Conservation (phyloP, 1,140 invertebrate species). For the Chymomyza costata region DNA sequence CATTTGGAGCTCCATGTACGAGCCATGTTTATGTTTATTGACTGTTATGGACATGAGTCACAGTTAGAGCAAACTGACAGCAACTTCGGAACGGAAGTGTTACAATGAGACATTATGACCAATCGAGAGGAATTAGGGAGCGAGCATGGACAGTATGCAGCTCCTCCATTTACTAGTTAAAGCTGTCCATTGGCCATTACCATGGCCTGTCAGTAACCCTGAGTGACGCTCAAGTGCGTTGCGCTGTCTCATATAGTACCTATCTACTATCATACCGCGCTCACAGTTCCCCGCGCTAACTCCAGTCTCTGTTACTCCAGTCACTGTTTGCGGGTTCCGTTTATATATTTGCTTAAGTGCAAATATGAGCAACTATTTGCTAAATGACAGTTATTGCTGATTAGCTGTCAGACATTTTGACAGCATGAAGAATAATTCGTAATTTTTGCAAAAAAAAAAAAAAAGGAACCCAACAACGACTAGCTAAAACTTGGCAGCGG, state of each 20-base stretch:
- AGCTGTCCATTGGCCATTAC: constrained; percentile 49
- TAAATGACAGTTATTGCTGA: constrained; percentile 73
- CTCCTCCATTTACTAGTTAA: constrained; percentile 24
- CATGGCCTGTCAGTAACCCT: constrained; percentile 53
- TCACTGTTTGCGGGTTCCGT: constrained; percentile 18
- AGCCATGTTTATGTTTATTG: constrained; percentile 72
- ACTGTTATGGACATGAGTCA: constrained; percentile 73
- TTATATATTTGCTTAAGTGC: constrained; percentile 73
- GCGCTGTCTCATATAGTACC: constrained; percentile 1
- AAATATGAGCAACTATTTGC: constrained; percentile 74
- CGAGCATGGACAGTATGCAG: constrained; percentile 16
- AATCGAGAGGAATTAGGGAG: constrained; percentile 1
- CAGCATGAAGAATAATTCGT: constrained; percentile 70
- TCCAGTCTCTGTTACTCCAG: constrained; percentile 1
- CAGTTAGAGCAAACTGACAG: constrained; percentile 51
- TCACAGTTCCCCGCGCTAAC: too few relatives aligned
- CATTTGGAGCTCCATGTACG: constrained; percentile 58
- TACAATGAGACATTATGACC: constrained; percentile 57
- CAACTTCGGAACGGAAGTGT: constrained; percentile 56
- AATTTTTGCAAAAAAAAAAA: constrained; percentile 46
- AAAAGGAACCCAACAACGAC: constrained; percentile 23
- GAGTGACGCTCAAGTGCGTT: constrained; percentile 10
- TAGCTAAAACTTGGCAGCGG: constrained; percentile 4
- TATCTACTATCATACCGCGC: too few relatives aligned
- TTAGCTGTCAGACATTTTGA: constrained; percentile 72